Evolutionary conservation across 2,888 invertebrate genomes (phyloP), one percentile per base, ranked within the genome.

Genomic region (Chrysolina americana): DNA sequence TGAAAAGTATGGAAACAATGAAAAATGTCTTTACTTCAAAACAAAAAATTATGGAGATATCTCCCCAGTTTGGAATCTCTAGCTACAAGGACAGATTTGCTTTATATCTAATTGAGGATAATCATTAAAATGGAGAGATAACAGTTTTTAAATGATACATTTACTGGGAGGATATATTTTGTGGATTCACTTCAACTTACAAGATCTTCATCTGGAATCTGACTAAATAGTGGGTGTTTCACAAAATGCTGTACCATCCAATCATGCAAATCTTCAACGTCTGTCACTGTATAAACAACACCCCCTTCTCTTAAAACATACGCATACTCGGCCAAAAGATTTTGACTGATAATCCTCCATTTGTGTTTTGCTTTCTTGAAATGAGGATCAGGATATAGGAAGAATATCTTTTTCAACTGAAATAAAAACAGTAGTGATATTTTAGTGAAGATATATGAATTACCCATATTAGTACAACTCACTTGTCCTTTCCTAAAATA

Each of bases 301-400:
- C 95, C 98, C 84, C 94, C 94, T 86, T 94, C 93, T 71, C 92
- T 91, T 73, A 99, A 89, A 56, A 98, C 93, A 89, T 97, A 99
- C 0, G 99, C 99, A 91, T 99, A 99, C 89, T 99, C 99, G 2
- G 98, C 96, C 23, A 99, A 89, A 47, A 99, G 89, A 82, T 94
- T 94, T 82, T 94, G 93, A 86, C 97, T 99, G 78, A 99, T 97
- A 76, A 99, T 99, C 75, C 99, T 91, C 99, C 99, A 99, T 88
- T 99, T 99, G 86, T 99, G 98, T 89, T 99, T 99, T 0, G 98
- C 94, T 85, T 95, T 97, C 88, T 99, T 99, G 88, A 99, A 99
- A 89, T 99, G 99, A 41, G 99, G 99, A 89, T 99, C 99, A 28
- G 99, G 99, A 88, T 98, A 99, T 19, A 99, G 89, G 88, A 99